These are phyloP conservation scores for Galbula dea DNA, from an alignment of 2,113 vertebrate genomes.

Conservation along the genomic window DNA sequence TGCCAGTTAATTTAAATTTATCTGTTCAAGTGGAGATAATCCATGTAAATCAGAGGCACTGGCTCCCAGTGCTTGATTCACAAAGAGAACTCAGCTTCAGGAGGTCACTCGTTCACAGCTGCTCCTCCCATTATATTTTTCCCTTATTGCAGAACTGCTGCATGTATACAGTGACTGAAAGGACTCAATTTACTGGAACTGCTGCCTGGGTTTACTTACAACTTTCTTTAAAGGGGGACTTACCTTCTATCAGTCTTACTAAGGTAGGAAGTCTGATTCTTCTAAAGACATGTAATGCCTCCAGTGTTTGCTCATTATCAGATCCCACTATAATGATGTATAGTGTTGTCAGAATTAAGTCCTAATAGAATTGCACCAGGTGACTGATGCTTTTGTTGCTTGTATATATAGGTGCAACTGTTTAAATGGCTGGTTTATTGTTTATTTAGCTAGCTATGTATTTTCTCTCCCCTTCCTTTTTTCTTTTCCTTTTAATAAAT, in stretches of 20 bases:
- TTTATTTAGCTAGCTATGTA: slow-evolving; percentile 50
- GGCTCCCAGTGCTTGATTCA: slow-evolving; percentile 87
- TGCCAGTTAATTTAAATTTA: slow-evolving; percentile 92
- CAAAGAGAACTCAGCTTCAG: slow-evolving; percentile 88
- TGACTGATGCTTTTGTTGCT: slow-evolving; percentile 71
- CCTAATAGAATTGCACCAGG: slow-evolving; percentile 67
- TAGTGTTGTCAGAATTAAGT: slow-evolving; percentile 69
- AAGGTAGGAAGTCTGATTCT: slow-evolving; percentile 90
- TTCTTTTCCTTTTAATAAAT: slow-evolving; percentile 30
- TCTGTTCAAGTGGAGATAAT: slow-evolving; percentile 95
- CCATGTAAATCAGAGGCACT: slow-evolving; percentile 93
- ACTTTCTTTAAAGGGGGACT: slow-evolving; percentile 79
- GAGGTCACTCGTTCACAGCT: slow-evolving; percentile 86
- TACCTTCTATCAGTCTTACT: slow-evolving; percentile 78
- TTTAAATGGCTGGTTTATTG: slow-evolving; percentile 65
- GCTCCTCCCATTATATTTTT: slow-evolving; percentile 80
- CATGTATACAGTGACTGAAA: slow-evolving; percentile 78
- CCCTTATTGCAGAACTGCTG: slow-evolving; percentile 78
- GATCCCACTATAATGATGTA: slow-evolving; percentile 73
- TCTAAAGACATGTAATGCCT: slow-evolving; percentile 77
- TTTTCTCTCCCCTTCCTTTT: neutral
- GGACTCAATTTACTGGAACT: slow-evolving; percentile 83
- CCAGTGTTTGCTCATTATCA: slow-evolving; percentile 75
- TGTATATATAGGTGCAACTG: slow-evolving; percentile 64
- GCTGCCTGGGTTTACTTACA: slow-evolving; percentile 77